phyloP scores from a whole-genome alignment of 2,113 vertebrate species.

The Arenaria interpres region DNA sequence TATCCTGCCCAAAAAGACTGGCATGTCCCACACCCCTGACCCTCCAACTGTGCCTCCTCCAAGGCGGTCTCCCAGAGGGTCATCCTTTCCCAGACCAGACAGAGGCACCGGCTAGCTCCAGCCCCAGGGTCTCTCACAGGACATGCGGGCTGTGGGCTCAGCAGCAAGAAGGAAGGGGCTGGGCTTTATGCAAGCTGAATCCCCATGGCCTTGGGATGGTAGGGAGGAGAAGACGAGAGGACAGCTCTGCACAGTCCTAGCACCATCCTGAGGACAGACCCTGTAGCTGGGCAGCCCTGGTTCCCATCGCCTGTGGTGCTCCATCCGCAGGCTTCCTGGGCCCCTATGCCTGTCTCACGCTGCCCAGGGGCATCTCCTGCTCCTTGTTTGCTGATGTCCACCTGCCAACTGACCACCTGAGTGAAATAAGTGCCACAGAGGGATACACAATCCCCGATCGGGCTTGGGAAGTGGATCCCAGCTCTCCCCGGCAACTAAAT shows the following conservation, averaged over 20 bases:
- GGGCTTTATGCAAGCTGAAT: background rate
- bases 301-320: rapidly evolving
- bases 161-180: background rate
- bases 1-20: background rate
- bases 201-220: background rate
- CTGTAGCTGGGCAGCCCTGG: background rate
- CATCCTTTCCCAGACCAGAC: background rate
- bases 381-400: background rate
- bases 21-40: background rate
- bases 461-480: background rate
- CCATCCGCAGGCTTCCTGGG: rapidly evolving
- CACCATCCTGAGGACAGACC: background rate
- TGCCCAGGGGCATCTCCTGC: background rate
- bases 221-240: background rate
- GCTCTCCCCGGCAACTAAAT: background rate
- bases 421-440: background rate
- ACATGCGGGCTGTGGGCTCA: background rate
- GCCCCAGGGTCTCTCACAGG: background rate
- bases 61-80: rapidly evolving
- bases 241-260: background rate
- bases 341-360: rapidly evolving
- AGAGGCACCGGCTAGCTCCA: rapidly evolving
- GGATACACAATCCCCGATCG: background rate
- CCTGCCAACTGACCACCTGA: background rate
- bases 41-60: background rate